phyloP scores from a whole-genome alignment of 2,888 invertebrate genomes.

The Sarcophaga carnaria region DNA sequence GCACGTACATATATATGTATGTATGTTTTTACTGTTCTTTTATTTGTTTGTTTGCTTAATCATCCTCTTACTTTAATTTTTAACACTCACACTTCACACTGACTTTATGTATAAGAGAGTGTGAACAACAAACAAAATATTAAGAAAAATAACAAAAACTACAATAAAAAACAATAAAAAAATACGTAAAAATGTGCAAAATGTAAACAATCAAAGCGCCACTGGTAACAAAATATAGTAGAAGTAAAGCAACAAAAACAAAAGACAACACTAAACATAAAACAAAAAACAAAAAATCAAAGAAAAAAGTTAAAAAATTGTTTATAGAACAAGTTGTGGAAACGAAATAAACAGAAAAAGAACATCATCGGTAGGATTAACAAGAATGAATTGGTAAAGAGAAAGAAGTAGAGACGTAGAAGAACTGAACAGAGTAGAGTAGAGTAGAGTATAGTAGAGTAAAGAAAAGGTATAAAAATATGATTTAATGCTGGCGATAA shows the following conservation, averaged over 20 bases:
- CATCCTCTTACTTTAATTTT: too few relatives aligned
- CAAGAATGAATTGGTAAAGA: slow-evolving; percentile 10
- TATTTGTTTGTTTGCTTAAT: too few relatives aligned
- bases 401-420: background rate
- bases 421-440: background rate
- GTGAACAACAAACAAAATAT: background rate
- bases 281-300: slow-evolving; percentile 19
- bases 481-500: slow-evolving; percentile 82
- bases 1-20: too few relatives aligned
- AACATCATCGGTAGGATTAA: slow-evolving; percentile 68
- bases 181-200: slow-evolving; percentile 75
- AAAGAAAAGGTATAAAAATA: slow-evolving; percentile 77
- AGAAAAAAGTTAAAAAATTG: slow-evolving; percentile 43
- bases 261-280: slow-evolving; percentile 18
- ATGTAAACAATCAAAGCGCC: slow-evolving; percentile 80
- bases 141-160: slow-evolving; percentile 16
- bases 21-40: too few relatives aligned
- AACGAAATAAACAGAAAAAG: slow-evolving; percentile 46
- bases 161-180: slow-evolving; percentile 36
- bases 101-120: too few relatives aligned
- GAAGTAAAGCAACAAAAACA: slow-evolving; percentile 35
- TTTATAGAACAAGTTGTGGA: slow-evolving; percentile 60
- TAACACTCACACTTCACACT: too few relatives aligned
- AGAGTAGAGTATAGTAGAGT: background rate
- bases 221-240: slow-evolving; percentile 60